Conservation (phyloP, 64 coral and sea anemone species). For the Stichodactyla mertensii region DNA sequence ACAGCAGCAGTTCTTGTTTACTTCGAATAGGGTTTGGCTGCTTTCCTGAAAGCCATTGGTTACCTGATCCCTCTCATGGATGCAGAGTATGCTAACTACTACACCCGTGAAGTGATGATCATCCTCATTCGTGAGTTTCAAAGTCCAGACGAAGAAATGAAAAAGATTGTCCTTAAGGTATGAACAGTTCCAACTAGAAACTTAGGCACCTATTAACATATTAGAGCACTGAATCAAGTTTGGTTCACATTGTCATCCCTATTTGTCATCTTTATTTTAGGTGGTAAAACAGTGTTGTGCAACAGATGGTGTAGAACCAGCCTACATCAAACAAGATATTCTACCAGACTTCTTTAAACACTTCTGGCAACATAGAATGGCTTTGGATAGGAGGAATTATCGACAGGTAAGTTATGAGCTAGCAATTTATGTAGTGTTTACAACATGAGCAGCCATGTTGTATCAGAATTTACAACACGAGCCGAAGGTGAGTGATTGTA, state of each 20-base stretch:
- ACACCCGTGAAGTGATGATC: conserved; percentile 98
- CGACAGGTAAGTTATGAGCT: conserved; percentile 62
- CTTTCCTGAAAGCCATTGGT: conserved; percentile 96
- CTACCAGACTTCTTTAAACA: conserved; percentile 99
- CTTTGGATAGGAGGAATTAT: conserved; percentile 95
- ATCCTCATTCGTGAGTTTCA: conserved; percentile 99
- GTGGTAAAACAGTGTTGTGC: conserved; percentile 99
- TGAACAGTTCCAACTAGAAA: not conserved
- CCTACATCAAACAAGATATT: conserved; percentile 98
- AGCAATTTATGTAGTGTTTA: too few relatives aligned
- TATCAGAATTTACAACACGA: too few relatives aligned
- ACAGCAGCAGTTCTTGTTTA: not conserved
- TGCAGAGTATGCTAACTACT: conserved; percentile 99
- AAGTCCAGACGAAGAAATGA: conserved; percentile 99
- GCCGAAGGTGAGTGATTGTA: too few relatives aligned
- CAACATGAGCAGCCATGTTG: too few relatives aligned
- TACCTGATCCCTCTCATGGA: conserved; percentile 98
- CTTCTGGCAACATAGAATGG: conserved; percentile 99
- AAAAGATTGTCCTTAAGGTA: conserved; percentile 99
- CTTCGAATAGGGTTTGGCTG: conserved; percentile 81
- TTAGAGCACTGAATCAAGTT: too few relatives aligned
- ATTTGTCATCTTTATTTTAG: conserved; percentile 19
- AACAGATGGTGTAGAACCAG: conserved; percentile 98
- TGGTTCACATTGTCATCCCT: too few relatives aligned
- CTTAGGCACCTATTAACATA: too few relatives aligned